Percentiles rank a stretch among this genome's conserved stretches.
Evolutionary conservation across 1,140 invertebrate species (phyloP).

Genomic region (Hyposmocoma kahamanoa): DNA sequence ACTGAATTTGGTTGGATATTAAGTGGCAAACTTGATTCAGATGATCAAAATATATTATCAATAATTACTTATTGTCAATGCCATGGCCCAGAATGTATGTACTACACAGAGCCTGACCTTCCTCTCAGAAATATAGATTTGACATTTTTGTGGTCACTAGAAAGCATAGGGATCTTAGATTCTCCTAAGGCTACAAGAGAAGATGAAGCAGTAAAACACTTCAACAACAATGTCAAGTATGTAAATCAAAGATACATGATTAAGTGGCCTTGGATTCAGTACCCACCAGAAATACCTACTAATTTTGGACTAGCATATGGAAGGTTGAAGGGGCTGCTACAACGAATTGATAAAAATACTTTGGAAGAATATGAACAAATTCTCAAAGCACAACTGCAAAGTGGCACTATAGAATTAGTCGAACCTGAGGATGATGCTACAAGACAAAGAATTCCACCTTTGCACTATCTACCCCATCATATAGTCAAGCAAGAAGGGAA

Average conservation of each 20-base stretch:
- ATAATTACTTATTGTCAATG: constrained; percentile 5
- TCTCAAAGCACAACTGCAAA: constrained; percentile 1
- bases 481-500: neutral
- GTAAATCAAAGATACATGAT: constrained; percentile 1
- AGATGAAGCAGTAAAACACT: constrained; percentile 12
- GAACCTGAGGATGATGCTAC: neutral
- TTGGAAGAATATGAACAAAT: constrained; percentile 1
- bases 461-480: constrained; percentile 13
- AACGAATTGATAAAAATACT: neutral
- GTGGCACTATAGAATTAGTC: neutral
- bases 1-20: constrained; percentile 9
- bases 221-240: constrained; percentile 5
- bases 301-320: constrained; percentile 11
- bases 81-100: neutral
- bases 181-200: constrained; percentile 9
- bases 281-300: constrained; percentile 8
- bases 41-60: neutral
- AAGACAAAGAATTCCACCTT: neutral
- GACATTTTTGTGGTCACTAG: constrained; percentile 8
- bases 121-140: constrained; percentile 6
- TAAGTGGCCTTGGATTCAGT: constrained; percentile 11
- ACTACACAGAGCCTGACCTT: constrained; percentile 4
- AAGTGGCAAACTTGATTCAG: neutral
- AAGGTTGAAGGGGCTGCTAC: constrained; percentile 1
- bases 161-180: constrained; percentile 10